phyloP scores from a whole-genome alignment of 2,888 invertebrate species.

The Leptopilina drosophilae region DNA sequence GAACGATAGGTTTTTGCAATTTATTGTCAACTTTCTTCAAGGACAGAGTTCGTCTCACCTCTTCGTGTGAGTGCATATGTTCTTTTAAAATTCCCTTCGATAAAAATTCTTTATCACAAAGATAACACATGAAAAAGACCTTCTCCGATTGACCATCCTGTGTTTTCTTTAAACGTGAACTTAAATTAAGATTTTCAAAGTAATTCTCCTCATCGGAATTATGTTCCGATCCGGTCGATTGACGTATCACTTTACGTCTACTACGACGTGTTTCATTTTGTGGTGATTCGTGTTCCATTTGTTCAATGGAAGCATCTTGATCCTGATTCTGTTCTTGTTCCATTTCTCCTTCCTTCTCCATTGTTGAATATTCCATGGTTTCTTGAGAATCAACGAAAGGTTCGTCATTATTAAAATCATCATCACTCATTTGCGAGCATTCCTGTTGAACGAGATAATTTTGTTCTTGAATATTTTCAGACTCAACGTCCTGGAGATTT shows the following conservation, averaged over 20 bases:
- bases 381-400: conserved; percentile 28
- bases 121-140: conserved; percentile 71
- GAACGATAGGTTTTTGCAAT: conserved; percentile 51
- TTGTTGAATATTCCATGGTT: background rate
- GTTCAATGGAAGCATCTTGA: background rate
- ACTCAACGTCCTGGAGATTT: conserved; percentile 44
- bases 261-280: conserved; percentile 64
- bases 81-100: conserved; percentile 72
- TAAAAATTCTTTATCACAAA: conserved; percentile 73
- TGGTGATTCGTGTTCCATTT: conserved; percentile 40
- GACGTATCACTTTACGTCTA: conserved; percentile 61
- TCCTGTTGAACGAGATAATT: conserved; percentile 26
- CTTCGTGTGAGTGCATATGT: conserved; percentile 74
- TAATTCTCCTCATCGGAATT: conserved; percentile 72
- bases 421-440: conserved; percentile 23
- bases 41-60: conserved; percentile 68
- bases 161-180: conserved; percentile 68
- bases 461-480: conserved; percentile 11
- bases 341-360: conserved; percentile 5
- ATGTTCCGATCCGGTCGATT: conserved; percentile 50
- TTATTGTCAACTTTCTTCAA: conserved; percentile 63
- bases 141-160: conserved; percentile 68
- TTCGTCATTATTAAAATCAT: conserved; percentile 37
- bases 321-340: conserved; percentile 30
- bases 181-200: conserved; percentile 73